Base-by-base conservation (phyloP, 1,140 invertebrate species). In the Holotrichia oblita region DNA sequence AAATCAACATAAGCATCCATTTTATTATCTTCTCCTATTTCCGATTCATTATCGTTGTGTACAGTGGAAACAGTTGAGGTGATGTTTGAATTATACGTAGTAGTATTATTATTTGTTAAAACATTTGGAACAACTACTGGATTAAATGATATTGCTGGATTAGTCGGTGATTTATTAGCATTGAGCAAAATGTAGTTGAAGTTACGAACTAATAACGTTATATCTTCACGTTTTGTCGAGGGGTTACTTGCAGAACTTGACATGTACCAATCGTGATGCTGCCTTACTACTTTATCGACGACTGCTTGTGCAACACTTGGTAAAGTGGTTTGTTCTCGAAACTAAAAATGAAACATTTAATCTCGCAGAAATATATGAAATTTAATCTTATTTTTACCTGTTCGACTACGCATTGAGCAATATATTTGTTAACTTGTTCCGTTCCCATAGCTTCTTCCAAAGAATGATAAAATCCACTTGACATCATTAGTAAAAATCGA, bases 1-100 rank as follows among this genome's bases (percentile, higher is more conserved):
- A 97, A 98, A 87, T 96, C 93, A 0, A 97, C 94, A 85, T 98
- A 97, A 3, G 94, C 89, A 80, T 91, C 90, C n/a, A 96, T 92
- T 83, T 79, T 84, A 42, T 84, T 80, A 82, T 83, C 84, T 24
- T 83, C 77, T 3, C 83, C 83, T 0, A 83, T 76, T 20, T 81
- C 83, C 55, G 82, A 79, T 20, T 83, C 81, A 14, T 59, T 78
- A 40, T 81, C 81, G 59, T 81, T 80, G 79, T 80, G 79, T 14
- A 79, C 87, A 3, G 86, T 88, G 4, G 82, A 83, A 17, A 79
- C 81, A 81, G 81, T 83, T 34, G 83, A 81, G 6, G 87, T 85
- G n/a, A 83, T 83, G 40, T 80, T 81, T 0, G 81, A 83, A 27
- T 77, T 85, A 8, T 83, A 85, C 80, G 59, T 86, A 59, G 8